phyloP scores from a whole-genome alignment of 2,888 invertebrate species.

The Eupeodes latifasciatus region DNA sequence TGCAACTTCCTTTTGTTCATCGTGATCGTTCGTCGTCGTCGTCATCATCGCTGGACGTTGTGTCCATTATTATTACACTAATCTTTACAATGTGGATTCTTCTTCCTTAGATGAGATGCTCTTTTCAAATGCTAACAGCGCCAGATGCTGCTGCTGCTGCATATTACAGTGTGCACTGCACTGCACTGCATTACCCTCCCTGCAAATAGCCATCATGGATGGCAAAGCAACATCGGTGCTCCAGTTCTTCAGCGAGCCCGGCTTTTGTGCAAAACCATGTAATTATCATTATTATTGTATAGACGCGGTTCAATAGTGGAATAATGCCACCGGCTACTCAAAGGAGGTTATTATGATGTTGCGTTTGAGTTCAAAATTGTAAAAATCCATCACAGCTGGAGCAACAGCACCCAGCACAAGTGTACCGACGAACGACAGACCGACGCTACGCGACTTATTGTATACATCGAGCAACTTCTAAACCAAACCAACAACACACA shows the following conservation, averaged over 20 bases:
- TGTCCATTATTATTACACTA: conserved; percentile 63
- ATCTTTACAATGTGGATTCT: conserved; percentile 66
- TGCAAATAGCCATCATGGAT: conserved; percentile 5
- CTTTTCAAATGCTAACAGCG: conserved; percentile 27
- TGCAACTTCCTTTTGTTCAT: conserved; percentile 67
- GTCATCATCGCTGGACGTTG: not conserved
- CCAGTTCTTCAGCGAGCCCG: conserved; percentile 48
- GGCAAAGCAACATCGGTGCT: conserved; percentile 38
- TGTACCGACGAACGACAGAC: not conserved
- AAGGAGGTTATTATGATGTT: conserved; percentile 76
- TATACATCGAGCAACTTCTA: conserved; percentile 16
- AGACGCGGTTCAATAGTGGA: conserved; percentile 75
- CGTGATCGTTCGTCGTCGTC: conserved; percentile 1
- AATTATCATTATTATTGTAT: conserved; percentile 74
- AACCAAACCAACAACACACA: conserved; percentile 37
- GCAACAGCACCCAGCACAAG: not conserved
- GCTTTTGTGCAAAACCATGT: conserved; percentile 43
- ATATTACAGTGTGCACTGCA: not conserved
- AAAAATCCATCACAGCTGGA: conserved; percentile 67
- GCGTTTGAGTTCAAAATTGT: conserved; percentile 70
- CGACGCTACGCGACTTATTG: no score
- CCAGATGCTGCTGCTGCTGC: conserved; percentile 21
- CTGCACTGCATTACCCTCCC: not conserved
- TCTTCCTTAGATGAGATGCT: conserved; percentile 36
- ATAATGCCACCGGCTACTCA: conserved; percentile 75